phyloP scores from a whole-genome alignment of 2,888 invertebrate species.

The Ethmia dodecea region DNA sequence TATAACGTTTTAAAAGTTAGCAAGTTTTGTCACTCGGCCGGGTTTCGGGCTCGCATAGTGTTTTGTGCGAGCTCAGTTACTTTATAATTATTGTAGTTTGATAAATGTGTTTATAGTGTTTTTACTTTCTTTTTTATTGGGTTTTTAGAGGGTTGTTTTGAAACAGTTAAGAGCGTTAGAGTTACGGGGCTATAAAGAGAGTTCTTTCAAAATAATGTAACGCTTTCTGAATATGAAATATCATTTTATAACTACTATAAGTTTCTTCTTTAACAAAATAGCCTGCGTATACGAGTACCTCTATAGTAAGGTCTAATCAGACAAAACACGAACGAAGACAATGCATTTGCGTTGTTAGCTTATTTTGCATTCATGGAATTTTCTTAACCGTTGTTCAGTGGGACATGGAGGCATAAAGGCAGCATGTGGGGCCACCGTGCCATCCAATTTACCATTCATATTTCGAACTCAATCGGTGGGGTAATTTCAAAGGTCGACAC shows the following conservation, averaged over 20 bases:
- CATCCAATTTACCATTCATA: constrained; percentile 71
- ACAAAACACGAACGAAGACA: constrained; percentile 51
- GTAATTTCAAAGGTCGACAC: constrained; percentile 63
- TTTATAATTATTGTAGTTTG: constrained; percentile 64
- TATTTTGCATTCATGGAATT: constrained; percentile 74
- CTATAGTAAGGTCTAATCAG: constrained; percentile 53
- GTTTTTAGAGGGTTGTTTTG: constrained; percentile 2
- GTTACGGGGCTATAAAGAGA: too few relatives aligned
- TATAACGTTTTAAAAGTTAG: constrained; percentile 77
- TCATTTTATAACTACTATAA: too few relatives aligned
- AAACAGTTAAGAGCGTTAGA: not conserved
- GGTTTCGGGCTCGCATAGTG: constrained; percentile 25
- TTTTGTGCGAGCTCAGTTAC: constrained; percentile 42
- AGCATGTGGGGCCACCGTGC: constrained; percentile 43
- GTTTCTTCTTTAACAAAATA: too few relatives aligned
- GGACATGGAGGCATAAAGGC: constrained; percentile 45
- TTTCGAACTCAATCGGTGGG: constrained; percentile 62
- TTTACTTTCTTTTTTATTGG: constrained; percentile 15
- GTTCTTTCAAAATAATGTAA: too few relatives aligned
- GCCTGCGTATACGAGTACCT: too few relatives aligned
- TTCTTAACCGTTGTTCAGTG: constrained; percentile 62
- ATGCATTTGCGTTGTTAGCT: constrained; percentile 53
- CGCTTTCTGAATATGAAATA: too few relatives aligned
- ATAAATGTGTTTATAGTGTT: constrained; percentile 51
- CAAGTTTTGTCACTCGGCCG: constrained; percentile 58